Evolutionary conservation across 2,113 vertebrate genomes (phyloP).

Genomic region (Oryzias woworae): DNA sequence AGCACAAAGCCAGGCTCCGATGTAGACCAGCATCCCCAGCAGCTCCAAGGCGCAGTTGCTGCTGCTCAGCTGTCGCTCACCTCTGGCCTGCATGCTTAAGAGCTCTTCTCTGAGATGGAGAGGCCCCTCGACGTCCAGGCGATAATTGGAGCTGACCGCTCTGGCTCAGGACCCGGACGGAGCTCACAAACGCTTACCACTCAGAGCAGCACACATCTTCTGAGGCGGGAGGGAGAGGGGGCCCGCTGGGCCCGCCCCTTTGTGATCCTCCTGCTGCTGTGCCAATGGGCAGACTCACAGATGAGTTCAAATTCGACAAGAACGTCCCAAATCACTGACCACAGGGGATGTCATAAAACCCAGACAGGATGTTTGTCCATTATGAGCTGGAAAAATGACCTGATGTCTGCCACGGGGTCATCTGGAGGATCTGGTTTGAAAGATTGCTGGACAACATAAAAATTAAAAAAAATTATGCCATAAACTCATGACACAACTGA

Average conservation of each 20-base stretch:
- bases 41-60: slow-evolving; percentile 66
- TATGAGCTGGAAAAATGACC: slow-evolving; percentile 14
- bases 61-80: slow-evolving; percentile 60
- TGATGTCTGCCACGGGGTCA: slow-evolving; percentile 2
- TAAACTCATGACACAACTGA: not conserved
- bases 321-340: slow-evolving; percentile 23
- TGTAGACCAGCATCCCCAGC: slow-evolving; percentile 68
- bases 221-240: slow-evolving; percentile 53
- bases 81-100: slow-evolving; percentile 32
- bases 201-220: slow-evolving; percentile 69
- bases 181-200: slow-evolving; percentile 53
- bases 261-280: slow-evolving; percentile 53
- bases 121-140: slow-evolving; percentile 20
- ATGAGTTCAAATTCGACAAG: slow-evolving; percentile 25
- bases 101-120: slow-evolving; percentile 37
- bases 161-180: slow-evolving; percentile 34
- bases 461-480: slow-evolving; percentile 7
- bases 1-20: slow-evolving; percentile 73
- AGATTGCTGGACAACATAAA: not conserved
- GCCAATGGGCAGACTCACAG: slow-evolving; percentile 62
- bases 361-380: slow-evolving; percentile 50
- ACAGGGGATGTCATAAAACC: slow-evolving; percentile 48
- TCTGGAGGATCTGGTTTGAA: slow-evolving; percentile 15
- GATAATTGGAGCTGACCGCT: slow-evolving; percentile 43
- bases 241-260: slow-evolving; percentile 65